A percentile compares a stretch with the other conserved stretches of the same genome.
Conservation (phyloP, 2,113 vertebrate species). For the Vireo altiloquus region DNA sequence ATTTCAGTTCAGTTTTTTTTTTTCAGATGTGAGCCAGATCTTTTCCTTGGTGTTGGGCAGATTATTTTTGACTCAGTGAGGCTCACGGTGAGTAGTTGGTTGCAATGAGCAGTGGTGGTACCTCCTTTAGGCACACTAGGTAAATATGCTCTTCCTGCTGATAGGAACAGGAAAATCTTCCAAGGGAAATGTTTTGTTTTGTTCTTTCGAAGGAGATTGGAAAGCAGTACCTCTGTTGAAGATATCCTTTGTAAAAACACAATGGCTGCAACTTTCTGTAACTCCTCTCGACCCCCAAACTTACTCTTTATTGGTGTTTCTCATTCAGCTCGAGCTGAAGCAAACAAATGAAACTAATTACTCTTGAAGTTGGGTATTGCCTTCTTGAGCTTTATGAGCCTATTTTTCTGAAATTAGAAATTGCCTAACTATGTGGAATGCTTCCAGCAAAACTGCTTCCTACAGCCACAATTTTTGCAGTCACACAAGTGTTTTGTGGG, state of each 20-base stretch:
- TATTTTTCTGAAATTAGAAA: slow-evolving; percentile 81
- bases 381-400: slow-evolving; percentile 78
- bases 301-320: slow-evolving; percentile 67
- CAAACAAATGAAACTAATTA: slow-evolving; percentile 81
- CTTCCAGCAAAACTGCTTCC: slow-evolving; percentile 74
- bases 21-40: neutral
- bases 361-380: slow-evolving; percentile 76
- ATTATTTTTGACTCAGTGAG: neutral
- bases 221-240: neutral
- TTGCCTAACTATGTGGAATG: slow-evolving; percentile 72
- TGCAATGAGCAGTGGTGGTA: neutral
- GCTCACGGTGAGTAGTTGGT: neutral
- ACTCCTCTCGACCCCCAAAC: slow-evolving; percentile 47
- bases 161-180: neutral
- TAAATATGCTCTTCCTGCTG: neutral
- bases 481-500: slow-evolving; percentile 71
- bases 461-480: slow-evolving; percentile 76
- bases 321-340: slow-evolving; percentile 69
- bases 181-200: neutral
- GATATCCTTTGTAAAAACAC: slow-evolving; percentile 46
- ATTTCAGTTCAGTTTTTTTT: neutral
- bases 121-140: neutral
- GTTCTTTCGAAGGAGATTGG: neutral
- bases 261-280: slow-evolving; percentile 60
- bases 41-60: neutral